Evolutionary conservation across 2,113 vertebrate species (phyloP).

Genomic region (Cranoglanis bouderius): DNA sequence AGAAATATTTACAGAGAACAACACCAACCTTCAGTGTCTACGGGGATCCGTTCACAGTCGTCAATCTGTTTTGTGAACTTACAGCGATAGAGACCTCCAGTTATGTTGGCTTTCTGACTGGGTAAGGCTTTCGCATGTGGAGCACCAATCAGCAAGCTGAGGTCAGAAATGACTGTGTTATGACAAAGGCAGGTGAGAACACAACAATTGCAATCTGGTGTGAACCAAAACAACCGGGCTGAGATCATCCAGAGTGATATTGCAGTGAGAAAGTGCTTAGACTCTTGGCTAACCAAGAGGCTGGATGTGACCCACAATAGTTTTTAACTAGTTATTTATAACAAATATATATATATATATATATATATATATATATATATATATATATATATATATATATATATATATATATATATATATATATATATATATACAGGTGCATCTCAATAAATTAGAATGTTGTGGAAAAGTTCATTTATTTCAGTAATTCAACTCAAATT

Average conservation of each 20-base stretch:
- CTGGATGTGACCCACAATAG: too few relatives aligned
- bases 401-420: too few relatives aligned
- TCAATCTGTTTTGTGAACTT: conserved; percentile 71
- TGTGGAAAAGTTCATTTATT: too few relatives aligned
- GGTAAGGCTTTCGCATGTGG: conserved; percentile 81
- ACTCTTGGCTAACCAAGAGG: too few relatives aligned
- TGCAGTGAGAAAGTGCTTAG: neutral
- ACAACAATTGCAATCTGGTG: neutral
- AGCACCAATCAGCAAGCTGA: conserved; percentile 89
- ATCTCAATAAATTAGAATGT: too few relatives aligned
- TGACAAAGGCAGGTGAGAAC: neutral
- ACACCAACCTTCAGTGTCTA: conserved; percentile 80
- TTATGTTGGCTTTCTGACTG: conserved; percentile 78
- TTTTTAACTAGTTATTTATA: too few relatives aligned
- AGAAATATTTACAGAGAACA: neutral
- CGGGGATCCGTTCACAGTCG: conserved; percentile 77
- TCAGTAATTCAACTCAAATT: too few relatives aligned
- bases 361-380: too few relatives aligned
- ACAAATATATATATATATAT: too few relatives aligned
- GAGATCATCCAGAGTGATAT: neutral
- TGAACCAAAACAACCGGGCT: neutral
- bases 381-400: too few relatives aligned
- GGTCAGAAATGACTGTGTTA: conserved; percentile 4
- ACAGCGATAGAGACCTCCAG: conserved; percentile 87
- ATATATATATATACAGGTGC: too few relatives aligned